phyloP scores from a whole-genome alignment of 2,797 vertebrate species.

The Pipistrellus pipistrellus region DNA sequence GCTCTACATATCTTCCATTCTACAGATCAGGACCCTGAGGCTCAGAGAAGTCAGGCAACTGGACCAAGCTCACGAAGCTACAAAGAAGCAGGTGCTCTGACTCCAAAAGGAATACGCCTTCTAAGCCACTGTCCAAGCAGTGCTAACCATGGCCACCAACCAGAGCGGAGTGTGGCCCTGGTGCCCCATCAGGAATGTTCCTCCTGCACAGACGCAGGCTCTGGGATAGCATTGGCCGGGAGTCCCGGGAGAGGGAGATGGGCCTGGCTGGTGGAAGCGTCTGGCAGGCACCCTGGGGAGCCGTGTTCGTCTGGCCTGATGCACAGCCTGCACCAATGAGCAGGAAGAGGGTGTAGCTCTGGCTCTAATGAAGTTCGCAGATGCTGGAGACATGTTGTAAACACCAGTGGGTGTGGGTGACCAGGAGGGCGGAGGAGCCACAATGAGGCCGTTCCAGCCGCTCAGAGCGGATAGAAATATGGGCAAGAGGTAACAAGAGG shows the following conservation, averaged over 20 bases:
- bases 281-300: slow-evolving; percentile 32
- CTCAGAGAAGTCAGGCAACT: slow-evolving; percentile 5
- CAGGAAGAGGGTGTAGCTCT: slow-evolving; percentile 69
- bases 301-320: not conserved
- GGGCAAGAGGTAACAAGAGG: slow-evolving; percentile 61
- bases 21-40: not conserved
- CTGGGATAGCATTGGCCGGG: not conserved
- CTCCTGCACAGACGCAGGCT: not conserved
- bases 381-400: slow-evolving; percentile 75
- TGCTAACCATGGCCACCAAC: not conserved
- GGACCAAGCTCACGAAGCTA: not conserved
- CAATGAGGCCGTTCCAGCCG: not conserved
- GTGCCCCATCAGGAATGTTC: not conserved
- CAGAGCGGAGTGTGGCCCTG: not conserved
- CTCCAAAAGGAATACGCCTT: not conserved
- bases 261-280: not conserved
- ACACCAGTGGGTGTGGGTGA: slow-evolving; percentile 78
- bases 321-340: slow-evolving; percentile 43
- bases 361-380: slow-evolving; percentile 71
- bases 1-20: not conserved
- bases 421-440: slow-evolving; percentile 39
- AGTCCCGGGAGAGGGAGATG: not conserved
- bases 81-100: not conserved
- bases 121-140: not conserved
- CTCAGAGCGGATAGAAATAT: slow-evolving; percentile 41